Evolutionary conservation across 2,888 invertebrate species (phyloP), one percentile per base, ranked within the genome.

Genomic region (Rhabditoides inermis): DNA sequence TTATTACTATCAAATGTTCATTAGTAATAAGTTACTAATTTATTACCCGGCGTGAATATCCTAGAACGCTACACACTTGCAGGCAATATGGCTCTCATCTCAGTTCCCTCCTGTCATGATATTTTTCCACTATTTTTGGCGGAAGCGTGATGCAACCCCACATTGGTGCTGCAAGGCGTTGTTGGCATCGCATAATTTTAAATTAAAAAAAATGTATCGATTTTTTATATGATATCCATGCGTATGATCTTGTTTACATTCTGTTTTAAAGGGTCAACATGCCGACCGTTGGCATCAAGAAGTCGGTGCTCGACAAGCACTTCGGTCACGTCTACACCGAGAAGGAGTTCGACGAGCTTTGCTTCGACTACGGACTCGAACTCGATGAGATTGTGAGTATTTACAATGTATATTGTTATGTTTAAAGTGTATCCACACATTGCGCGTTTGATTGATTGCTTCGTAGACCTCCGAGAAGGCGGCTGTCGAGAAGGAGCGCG

Each of bases 351-450:
- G 88, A 89, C 79, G 84, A 86, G 50, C 80, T 98, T 6, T 98
- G 95, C 78, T 98, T 98, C 79, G 87, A 88, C 67, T 99, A 89
- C 79, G 98, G 98, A 0, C 81, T 99, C 63, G 98, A 99, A 79
- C 80, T 98, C 52, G 98, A 99, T 82, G 95, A 95, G 86, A 88
- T 98, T 74, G 92, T 91, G 18, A 32, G 68, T 55, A 45, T 51
- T 53, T 37, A 2, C 12, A n/a, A n/a, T 15, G 7, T 30, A 12
- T 35, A 35, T 22, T 22, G 26, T n/a, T n/a, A n/a, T n/a, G n/a
- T n/a, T n/a, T n/a, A n/a, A n/a, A n/a, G n/a, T n/a, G n/a, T n/a
- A n/a, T n/a, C n/a, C n/a, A n/a, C n/a, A n/a, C n/a, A n/a, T n/a
- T n/a, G n/a, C n/a, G n/a, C n/a, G n/a, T n/a, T n/a, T n/a, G n/a